phyloP scores from a whole-genome alignment of 2,888 invertebrate genomes.

The Synergus itoensis region DNA sequence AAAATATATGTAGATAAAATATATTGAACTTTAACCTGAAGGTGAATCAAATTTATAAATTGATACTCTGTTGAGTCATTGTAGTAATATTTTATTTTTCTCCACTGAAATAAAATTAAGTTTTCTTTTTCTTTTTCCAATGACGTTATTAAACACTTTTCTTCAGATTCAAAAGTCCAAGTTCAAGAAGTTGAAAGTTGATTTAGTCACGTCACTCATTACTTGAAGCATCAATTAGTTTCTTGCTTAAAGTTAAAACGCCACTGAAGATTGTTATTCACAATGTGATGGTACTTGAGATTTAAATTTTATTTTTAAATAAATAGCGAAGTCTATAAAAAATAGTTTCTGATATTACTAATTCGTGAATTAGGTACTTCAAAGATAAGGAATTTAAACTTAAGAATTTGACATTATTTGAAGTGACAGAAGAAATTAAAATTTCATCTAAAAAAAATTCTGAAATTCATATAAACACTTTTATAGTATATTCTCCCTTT shows the following conservation, averaged over 20 bases:
- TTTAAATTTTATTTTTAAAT: not conserved
- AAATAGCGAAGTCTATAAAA: not conserved
- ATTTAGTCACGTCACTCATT: slow-evolving; percentile 2
- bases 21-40: too few relatives aligned
- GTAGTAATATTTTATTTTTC: not conserved
- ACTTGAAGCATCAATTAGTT: slow-evolving; percentile 6
- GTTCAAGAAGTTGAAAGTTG: slow-evolving; percentile 7
- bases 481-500: too few relatives aligned
- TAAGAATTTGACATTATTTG: not conserved
- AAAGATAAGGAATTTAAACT: not conserved
- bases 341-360: not conserved
- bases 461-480: too few relatives aligned
- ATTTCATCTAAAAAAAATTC: not conserved
- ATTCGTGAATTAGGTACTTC: not conserved
- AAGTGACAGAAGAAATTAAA: not conserved
- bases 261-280: not conserved
- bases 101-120: not conserved
- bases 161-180: not conserved
- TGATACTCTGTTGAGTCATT: not conserved
- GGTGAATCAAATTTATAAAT: not conserved
- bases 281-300: not conserved
- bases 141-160: not conserved
- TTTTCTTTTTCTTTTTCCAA: not conserved
- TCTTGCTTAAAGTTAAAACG: not conserved
- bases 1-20: not conserved